Evolutionary conservation across 2,113 vertebrate species (phyloP), one percentile per base, ranked within the genome.

Genomic region (Polypterus senegalus): DNA sequence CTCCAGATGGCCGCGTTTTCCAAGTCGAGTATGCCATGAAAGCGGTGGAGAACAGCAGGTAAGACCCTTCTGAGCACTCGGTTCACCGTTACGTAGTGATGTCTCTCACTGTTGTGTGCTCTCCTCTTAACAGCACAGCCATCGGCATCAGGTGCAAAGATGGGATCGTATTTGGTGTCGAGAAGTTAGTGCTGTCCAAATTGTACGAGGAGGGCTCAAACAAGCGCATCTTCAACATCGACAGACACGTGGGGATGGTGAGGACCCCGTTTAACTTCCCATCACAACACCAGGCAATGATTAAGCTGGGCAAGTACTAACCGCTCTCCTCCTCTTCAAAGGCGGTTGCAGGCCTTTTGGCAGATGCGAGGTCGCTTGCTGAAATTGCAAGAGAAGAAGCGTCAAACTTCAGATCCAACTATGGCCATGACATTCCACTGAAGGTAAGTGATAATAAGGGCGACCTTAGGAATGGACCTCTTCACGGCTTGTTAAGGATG

Each of bases 21-120:
- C 96, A 99, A 74, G 95, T 99, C 67, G 96, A 98, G 65, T 99
- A 99, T 77, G 96, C 96, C 53, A 96, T 94, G 86, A 99, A 99
- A 76, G 96, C 96, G 5, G 96, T 99, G 45, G 96, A 99, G 77
- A 99, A 99, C 9, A 99, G 96, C 73, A 98, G 93, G 95, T 97
- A 73, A 83, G 83, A 69, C 8, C 6, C 2, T 54, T 58, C 27
- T 27, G 27, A 27, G 27, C 27, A 27, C 27, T 27, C 27, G 27
- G 27, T 27, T 27, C 27, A 27, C 27, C 27, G 27, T 27, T 27
- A 27, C 27, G 27, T 27, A 27, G 27, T 48, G n/a, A 3, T 48
- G 11, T 7, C 27, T 7, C 56, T 44, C 27, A 55, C 43, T 6
- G 54, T 3, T 55, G 5, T 54, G 9, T 11, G 10, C 4, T 48